Base-by-base conservation (phyloP, 2,888 invertebrate genomes). In the Diloba caeruleocephala region DNA sequence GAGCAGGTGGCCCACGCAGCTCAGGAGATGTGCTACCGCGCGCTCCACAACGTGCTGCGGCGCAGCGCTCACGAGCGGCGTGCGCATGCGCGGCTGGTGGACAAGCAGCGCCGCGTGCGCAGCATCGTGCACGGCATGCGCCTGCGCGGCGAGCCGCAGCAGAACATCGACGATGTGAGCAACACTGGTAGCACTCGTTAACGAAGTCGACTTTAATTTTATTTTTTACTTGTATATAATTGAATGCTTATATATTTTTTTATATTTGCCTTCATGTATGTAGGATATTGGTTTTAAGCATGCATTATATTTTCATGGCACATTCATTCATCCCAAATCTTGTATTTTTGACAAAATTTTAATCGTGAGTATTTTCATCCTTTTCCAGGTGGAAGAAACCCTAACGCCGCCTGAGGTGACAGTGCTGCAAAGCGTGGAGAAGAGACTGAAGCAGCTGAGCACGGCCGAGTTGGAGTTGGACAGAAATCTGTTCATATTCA, bases 71-170 rank as follows among this genome's bases (percentile, higher is more conserved):
- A 54, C 74, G 75, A 75, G 74, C 79, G 77, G 23, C 23, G 37
- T 1, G 63, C 57, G 56, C 96, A 98, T 84, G 96, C 96, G 79
- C 95, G 98, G 9, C 94, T 98, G 57, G 95, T 98, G 54, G 97
- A 97, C 80, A 98, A 98, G 88, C 97, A 97, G 74, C 96, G 97
- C 70, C 94, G 97, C 79, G 95, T 98, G 74, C 97, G 98, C 79
- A 96, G 96, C 59, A 96, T 98, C 38, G 95, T 96, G 52, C 95
- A 96, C 79, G 96, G 96, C 53, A 96, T 98, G 94, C 95, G 96
- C 51, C 95, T 96, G 71, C 95, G 97, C 60, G 96, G 96, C 0
- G 97, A 97, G 69, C 95, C 96, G 0, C 95, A 96, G 50, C 96
- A 96, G 72, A 97, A 97, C 85, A 95, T 98, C 53, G 94, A 95